Percentiles rank a stretch among this genome's conserved stretches.
Conservation (phyloP, 64 coral and sea anemone genomes). For the Trachythela sp. region DNA sequence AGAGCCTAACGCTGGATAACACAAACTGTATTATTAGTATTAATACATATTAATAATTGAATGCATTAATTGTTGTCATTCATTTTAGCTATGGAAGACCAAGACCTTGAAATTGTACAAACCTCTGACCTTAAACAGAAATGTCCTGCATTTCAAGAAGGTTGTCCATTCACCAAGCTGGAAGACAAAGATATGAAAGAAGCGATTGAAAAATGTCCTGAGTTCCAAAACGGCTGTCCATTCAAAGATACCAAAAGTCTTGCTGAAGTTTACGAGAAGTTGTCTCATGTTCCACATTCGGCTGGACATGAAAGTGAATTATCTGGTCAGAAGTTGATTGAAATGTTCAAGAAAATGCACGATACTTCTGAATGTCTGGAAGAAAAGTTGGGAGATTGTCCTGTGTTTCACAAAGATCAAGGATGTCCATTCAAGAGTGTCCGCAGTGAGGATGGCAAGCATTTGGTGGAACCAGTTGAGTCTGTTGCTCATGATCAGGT, state of each 20-base stretch:
- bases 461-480: slow-evolving; percentile 50
- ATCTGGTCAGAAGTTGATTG: slow-evolving; percentile 51
- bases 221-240: slow-evolving; percentile 82
- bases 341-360: slow-evolving; percentile 56
- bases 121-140: slow-evolving; percentile 51
- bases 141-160: slow-evolving; percentile 85
- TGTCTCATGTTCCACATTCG: slow-evolving; percentile 62
- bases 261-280: slow-evolving; percentile 49
- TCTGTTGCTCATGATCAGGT: slow-evolving; percentile 6
- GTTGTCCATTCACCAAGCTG: slow-evolving; percentile 77
- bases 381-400: slow-evolving; percentile 57
- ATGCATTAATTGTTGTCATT: too few relatives aligned
- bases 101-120: slow-evolving; percentile 38
- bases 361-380: slow-evolving; percentile 49
- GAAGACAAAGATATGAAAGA: slow-evolving; percentile 49
- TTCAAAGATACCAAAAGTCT: slow-evolving; percentile 71
- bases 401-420: slow-evolving; percentile 54
- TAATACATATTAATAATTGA: too few relatives aligned
- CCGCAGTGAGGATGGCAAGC: slow-evolving; percentile 52
- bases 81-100: too few relatives aligned
- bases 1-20: too few relatives aligned
- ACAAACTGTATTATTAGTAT: too few relatives aligned
- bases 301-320: slow-evolving; percentile 53
- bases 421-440: slow-evolving; percentile 68
- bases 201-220: slow-evolving; percentile 74